Conservation (phyloP, 1,140 invertebrate species). For the Venturia canescens region DNA sequence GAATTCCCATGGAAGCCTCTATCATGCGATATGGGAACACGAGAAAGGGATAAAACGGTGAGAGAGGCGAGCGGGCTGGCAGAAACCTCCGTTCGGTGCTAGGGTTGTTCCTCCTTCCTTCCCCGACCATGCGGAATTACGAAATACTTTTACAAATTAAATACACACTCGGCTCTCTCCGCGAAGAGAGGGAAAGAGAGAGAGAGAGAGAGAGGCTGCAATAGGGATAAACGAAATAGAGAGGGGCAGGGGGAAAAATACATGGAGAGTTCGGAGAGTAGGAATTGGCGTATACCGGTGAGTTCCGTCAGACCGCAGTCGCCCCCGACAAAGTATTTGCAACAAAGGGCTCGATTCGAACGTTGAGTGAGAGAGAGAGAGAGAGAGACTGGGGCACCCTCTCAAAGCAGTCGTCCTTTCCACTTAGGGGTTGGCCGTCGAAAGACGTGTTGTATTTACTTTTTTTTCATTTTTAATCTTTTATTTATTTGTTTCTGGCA, state of each 20-base stretch:
- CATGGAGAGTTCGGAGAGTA: conserved; percentile 22
- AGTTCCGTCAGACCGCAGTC: conserved; percentile 43
- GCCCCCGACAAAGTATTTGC: conserved; percentile 44
- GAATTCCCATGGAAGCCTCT: conserved; percentile 36
- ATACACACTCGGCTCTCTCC: conserved; percentile 28
- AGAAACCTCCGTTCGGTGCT: neutral
- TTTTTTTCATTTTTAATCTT: conserved; percentile 32
- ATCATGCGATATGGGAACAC: conserved; percentile 15
- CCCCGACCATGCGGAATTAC: conserved; percentile 38
- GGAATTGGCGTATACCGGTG: conserved; percentile 33
- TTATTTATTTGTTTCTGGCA: conserved; percentile 24
- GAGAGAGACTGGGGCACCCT: neutral
- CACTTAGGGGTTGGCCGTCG: neutral
- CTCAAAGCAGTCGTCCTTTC: neutral
- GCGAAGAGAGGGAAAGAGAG: neutral
- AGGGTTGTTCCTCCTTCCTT: neutral
- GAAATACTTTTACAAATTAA: conserved; percentile 47
- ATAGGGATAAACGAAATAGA: neutral
- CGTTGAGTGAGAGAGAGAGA: conserved; percentile 19
- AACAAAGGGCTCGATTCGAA: conserved; percentile 34
- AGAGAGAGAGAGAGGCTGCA: neutral
- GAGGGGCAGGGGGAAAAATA: neutral
- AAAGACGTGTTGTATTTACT: conserved; percentile 24
- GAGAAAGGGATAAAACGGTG: conserved; percentile 44
- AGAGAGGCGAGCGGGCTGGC: conserved; percentile 14